Percentiles rank a stretch among this genome's conserved stretches.
phyloP scores from a whole-genome alignment of 2,797 vertebrate genomes.

The Microcaecilia unicolor region DNA sequence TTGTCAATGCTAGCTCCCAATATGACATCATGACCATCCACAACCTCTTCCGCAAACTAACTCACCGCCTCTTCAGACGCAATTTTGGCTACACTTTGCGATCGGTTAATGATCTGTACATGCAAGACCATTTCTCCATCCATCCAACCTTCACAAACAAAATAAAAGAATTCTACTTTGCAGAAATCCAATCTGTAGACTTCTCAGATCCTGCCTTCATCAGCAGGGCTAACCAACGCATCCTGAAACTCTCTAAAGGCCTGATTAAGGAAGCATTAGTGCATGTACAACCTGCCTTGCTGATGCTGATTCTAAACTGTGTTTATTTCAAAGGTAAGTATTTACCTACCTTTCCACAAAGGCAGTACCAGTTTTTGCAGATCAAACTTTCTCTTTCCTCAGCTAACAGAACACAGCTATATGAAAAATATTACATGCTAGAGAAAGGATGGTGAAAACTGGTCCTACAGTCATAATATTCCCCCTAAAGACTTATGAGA shows the following conservation, averaged over 20 bases:
- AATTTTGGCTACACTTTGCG: constrained; percentile 88
- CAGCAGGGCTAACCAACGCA: constrained; percentile 72
- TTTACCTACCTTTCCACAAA: too few relatives aligned
- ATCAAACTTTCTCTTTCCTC: too few relatives aligned
- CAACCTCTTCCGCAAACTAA: constrained; percentile 90
- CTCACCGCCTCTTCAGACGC: constrained; percentile 86
- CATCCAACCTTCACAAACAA: constrained; percentile 64
- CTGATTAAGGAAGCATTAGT: constrained; percentile 82
- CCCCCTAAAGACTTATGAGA: too few relatives aligned
- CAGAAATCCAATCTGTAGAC: constrained; percentile 78
- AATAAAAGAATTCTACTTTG: constrained; percentile 79
- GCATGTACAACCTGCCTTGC: constrained; percentile 70
- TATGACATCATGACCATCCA: constrained; percentile 82
- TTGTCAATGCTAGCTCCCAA: constrained; percentile 83
- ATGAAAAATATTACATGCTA: too few relatives aligned
- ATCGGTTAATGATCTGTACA: constrained; percentile 82
- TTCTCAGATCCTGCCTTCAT: constrained; percentile 79
- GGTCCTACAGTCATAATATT: too few relatives aligned
- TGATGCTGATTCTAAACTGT: constrained; percentile 90
- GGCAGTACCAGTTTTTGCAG: too few relatives aligned
- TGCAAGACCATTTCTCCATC: constrained; percentile 65
- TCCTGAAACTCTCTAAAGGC: constrained; percentile 83
- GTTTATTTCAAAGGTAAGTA: constrained; percentile 94
- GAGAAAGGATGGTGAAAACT: too few relatives aligned
- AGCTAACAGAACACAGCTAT: too few relatives aligned